Base-by-base conservation (phyloP, 2,797 vertebrate species). In the Cephalopachus bancanus region DNA sequence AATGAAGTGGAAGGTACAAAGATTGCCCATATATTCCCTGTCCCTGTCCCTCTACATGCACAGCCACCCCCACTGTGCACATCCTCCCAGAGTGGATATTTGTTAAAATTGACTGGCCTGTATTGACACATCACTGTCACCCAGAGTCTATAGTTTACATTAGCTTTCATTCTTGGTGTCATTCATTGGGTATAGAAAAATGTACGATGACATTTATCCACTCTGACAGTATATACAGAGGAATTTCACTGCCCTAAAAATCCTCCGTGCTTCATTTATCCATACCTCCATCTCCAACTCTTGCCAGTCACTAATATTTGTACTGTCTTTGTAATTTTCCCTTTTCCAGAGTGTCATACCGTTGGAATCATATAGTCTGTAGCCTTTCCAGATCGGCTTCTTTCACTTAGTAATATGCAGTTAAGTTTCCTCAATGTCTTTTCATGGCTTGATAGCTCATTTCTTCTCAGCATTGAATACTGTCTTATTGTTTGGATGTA, bases 1-100 rank as follows among this genome's bases (percentile, higher is more conserved):
- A 57, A 69, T 49, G n/a, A 16, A 69, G 55, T 10, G 17, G 19
- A 30, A 69, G 51, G 88, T 22, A 24, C 37, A n/a, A 51, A 57
- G 76, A 24, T 22, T 79, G 19, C 30, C 17, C 88, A 57, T 1
- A 26, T 24, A 55, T 51, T 6, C 15, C 14, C 72, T 44, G 30
- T 44, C 44, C 44, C 44, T 44, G 44, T 44, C 44, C 44, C 44
- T 4, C 44, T 44, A 44, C 26, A 17, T 17, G 26, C 49, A 17
- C 16, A 76, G 49, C 75, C 51, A 19, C 22, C 28, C 51, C 75
- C 28, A 78, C 33, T 2, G 22, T 6, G 6, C 10, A 9, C 17
- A 2, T 15, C 71, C 12, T 28, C 44, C 7, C 8, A 53, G 9
- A 64, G 37, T 0, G 14, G 26, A 4, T 1, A 9, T 51, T 4